phyloP scores from a whole-genome alignment of 2,888 invertebrate species.

The Leptinotarsa juncta region DNA sequence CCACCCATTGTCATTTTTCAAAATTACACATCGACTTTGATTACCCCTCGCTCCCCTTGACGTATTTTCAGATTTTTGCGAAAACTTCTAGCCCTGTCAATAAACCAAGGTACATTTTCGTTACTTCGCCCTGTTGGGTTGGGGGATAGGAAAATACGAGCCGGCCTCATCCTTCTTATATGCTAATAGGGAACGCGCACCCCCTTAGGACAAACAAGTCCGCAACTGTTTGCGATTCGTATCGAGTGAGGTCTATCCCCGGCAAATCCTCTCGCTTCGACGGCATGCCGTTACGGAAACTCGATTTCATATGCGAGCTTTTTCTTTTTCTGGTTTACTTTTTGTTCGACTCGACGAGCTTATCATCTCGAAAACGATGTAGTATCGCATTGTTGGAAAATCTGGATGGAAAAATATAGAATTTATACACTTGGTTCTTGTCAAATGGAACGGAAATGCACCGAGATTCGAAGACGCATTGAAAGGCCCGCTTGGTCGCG shows the following conservation, averaged over 20 bases:
- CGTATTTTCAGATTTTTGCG: too few species aligned
- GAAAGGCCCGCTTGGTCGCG: too few species aligned
- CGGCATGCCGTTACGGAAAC: slow-evolving; percentile 7
- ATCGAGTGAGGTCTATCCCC: slow-evolving; percentile 22
- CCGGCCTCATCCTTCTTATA: background rate
- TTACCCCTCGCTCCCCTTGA: too few species aligned
- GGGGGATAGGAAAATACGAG: slow-evolving; percentile 1
- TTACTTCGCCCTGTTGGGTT: too few species aligned
- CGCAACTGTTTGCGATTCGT: slow-evolving; percentile 27
- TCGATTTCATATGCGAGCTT: slow-evolving; percentile 16
- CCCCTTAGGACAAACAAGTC: slow-evolving; percentile 24
- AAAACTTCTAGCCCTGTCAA: too few species aligned
- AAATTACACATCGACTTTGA: too few species aligned
- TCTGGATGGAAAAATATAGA: background rate
- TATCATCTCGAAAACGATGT: slow-evolving; percentile 7
- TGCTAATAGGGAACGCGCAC: slow-evolving; percentile 9
- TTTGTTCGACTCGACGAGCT: slow-evolving; percentile 6
- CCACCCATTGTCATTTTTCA: too few species aligned
- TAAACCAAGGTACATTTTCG: too few species aligned
- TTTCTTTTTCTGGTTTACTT: slow-evolving; percentile 6
- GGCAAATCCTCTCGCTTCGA: slow-evolving; percentile 18
- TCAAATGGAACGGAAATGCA: background rate
- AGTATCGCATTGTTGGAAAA: background rate
- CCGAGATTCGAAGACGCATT: too few species aligned
- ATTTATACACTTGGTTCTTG: background rate